These are phyloP conservation scores for Spilosoma lubricipeda DNA, from an alignment of 2,888 invertebrate species.

Conservation along the genomic window DNA sequence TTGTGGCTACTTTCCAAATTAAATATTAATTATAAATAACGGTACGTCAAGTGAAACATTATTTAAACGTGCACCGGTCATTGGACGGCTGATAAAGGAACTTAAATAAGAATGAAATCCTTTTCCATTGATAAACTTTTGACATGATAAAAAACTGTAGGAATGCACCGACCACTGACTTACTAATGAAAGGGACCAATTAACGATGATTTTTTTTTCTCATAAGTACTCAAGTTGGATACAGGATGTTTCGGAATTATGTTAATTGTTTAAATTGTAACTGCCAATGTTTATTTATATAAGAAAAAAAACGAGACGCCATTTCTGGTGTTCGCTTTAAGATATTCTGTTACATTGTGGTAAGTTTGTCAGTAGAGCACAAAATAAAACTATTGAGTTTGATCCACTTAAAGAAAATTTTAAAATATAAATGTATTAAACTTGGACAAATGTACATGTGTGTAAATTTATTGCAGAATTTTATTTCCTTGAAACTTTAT, in stretches of 20 bases:
- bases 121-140: slow-evolving; percentile 85
- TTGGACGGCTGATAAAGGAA: slow-evolving; percentile 77
- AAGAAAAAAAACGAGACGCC: neutral
- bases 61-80: slow-evolving; percentile 71
- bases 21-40: slow-evolving; percentile 30
- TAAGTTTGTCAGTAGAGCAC: neutral
- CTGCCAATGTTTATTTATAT: neutral
- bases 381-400: neutral
- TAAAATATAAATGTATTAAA: neutral
- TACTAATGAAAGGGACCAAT: slow-evolving; percentile 86
- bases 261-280: slow-evolving; percentile 13
- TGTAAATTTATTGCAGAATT: neutral
- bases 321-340: neutral
- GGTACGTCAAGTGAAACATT: slow-evolving; percentile 69
- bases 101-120: slow-evolving; percentile 85
- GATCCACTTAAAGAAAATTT: too few species aligned
- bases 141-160: slow-evolving; percentile 82
- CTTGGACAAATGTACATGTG: neutral
- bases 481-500: too few species aligned
- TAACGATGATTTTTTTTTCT: slow-evolving; percentile 83
- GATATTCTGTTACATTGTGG: neutral
- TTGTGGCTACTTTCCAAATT: neutral
- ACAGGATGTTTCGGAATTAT: slow-evolving; percentile 62
- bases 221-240: slow-evolving; percentile 66
- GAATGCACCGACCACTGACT: slow-evolving; percentile 80